phyloP scores from a whole-genome alignment of 2,113 vertebrate species.

The Furnarius figulus region DNA sequence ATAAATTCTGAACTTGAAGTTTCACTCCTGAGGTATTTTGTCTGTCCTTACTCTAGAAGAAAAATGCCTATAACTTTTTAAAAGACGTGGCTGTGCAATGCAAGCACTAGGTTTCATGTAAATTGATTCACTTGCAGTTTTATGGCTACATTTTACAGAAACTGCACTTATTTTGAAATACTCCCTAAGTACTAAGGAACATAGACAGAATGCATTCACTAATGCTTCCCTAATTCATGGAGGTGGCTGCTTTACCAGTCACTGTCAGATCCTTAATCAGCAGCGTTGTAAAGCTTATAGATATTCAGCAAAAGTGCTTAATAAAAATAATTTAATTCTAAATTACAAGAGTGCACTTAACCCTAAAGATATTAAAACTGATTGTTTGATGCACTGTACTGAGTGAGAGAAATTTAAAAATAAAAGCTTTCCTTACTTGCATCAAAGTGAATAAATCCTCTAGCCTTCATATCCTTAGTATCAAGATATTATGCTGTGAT shows the following conservation, averaged over 20 bases:
- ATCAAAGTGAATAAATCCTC: slow-evolving; percentile 69
- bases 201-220: slow-evolving; percentile 70
- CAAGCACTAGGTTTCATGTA: neutral
- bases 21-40: neutral
- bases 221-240: slow-evolving; percentile 71
- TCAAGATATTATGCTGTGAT: slow-evolving; percentile 73
- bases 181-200: slow-evolving; percentile 23
- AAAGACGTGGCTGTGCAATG: neutral
- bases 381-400: slow-evolving; percentile 78
- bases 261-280: slow-evolving; percentile 81
- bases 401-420: slow-evolving; percentile 78
- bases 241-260: slow-evolving; percentile 74
- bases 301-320: slow-evolving; percentile 81
- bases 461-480: slow-evolving; percentile 59
- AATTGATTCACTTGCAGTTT: neutral
- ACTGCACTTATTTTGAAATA: slow-evolving; percentile 68
- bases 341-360: slow-evolving; percentile 84
- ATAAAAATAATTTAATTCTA: slow-evolving; percentile 83
- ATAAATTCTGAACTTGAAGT: neutral
- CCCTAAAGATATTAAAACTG: slow-evolving; percentile 84
- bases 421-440: slow-evolving; percentile 79
- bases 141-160: slow-evolving; percentile 22
- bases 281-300: slow-evolving; percentile 74
- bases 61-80: neutral
- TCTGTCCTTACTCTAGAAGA: neutral